phyloP scores from a whole-genome alignment of 2,888 invertebrate genomes.

The Willowsia nigromaculata region DNA sequence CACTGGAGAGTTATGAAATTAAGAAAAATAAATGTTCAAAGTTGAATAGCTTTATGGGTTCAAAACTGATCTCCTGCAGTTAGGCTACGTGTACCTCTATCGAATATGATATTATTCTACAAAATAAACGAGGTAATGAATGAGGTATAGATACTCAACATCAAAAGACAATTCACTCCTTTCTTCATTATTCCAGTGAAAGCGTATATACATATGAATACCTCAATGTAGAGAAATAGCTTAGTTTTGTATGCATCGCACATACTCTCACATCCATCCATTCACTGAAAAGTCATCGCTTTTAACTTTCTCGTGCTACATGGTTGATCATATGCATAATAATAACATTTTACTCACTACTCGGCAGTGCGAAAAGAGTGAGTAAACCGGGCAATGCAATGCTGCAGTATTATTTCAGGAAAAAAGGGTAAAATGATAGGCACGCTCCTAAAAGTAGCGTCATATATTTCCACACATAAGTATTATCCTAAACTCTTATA shows the following conservation, averaged over 20 bases:
- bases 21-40: conserved; percentile 46
- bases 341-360: conserved; percentile 25
- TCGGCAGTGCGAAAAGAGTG: not conserved
- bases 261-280: conserved; percentile 19
- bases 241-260: conserved; percentile 36
- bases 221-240: not conserved
- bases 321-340: conserved; percentile 46
- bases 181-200: not conserved
- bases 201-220: not conserved
- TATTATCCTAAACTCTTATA: too few relatives aligned
- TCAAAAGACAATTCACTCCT: conserved; percentile 6
- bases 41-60: conserved; percentile 35
- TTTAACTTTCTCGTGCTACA: not conserved
- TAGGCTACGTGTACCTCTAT: not conserved
- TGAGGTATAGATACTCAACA: conserved; percentile 4
- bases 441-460: too few relatives aligned
- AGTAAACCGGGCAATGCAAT: not conserved
- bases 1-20: not conserved
- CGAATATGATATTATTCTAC: not conserved
- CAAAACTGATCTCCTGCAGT: not conserved
- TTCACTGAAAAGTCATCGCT: not conserved
- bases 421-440: not conserved
- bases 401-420: too few relatives aligned
- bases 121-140: conserved; percentile 45
- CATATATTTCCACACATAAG: too few relatives aligned